phyloP scores from a whole-genome alignment of 2,888 invertebrate genomes.

The Dryobotodes eremita region DNA sequence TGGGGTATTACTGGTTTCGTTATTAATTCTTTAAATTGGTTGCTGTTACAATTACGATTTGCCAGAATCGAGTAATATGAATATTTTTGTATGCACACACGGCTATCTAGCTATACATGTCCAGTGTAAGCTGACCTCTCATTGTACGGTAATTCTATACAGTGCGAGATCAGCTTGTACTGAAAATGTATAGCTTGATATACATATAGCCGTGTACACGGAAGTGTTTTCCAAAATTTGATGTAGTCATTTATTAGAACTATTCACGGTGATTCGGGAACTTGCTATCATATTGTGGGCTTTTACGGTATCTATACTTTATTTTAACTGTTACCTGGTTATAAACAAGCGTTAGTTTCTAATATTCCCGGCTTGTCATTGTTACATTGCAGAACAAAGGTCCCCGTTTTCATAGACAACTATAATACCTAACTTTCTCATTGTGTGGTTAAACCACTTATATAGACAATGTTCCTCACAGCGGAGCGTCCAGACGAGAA shows the following conservation, averaged over 20 bases:
- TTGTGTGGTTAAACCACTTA: background rate
- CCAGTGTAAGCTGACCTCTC: no score
- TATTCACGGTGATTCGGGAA: background rate
- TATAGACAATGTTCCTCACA: constrained; percentile 75
- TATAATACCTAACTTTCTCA: background rate
- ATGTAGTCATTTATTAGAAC: background rate
- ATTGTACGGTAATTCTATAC: no score
- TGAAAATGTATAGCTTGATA: no score
- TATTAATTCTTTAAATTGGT: constrained; percentile 11
- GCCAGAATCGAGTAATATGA: background rate
- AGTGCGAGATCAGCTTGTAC: no score
- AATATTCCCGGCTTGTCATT: background rate
- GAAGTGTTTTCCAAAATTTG: background rate
- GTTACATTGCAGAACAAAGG: background rate
- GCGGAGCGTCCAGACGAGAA: constrained; percentile 96
- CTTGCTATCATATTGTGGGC: background rate
- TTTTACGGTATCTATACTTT: background rate
- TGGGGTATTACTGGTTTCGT: constrained; percentile 15
- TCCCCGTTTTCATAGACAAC: background rate
- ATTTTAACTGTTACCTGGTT: background rate
- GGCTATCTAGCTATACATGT: no score
- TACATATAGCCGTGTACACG: no score
- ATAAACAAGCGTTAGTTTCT: no score
- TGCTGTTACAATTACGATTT: constrained; percentile 7
- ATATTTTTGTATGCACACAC: background rate